Evolutionary conservation across 2,888 invertebrate species (phyloP).

Genomic region (Helobdella robusta): DNA sequence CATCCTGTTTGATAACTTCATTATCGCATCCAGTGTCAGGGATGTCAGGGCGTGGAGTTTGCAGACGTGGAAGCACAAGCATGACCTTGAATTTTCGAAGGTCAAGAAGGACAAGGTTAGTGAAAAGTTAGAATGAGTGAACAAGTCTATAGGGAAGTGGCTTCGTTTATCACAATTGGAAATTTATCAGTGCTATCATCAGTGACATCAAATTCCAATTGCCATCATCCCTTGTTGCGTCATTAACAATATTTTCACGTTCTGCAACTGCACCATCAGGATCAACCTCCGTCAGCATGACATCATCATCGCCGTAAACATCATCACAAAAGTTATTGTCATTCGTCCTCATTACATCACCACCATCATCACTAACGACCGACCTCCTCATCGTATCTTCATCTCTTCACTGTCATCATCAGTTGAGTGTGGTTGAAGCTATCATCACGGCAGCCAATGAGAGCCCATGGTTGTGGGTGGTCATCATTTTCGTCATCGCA

Average conservation of each 20-base stretch:
- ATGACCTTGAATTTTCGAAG: not conserved
- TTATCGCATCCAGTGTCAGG: slow-evolving; percentile 58
- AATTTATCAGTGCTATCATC: too few species aligned
- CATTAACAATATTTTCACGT: too few species aligned
- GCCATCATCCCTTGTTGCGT: too few species aligned
- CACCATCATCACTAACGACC: too few species aligned
- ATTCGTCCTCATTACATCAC: too few species aligned
- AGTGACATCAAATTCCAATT: too few species aligned
- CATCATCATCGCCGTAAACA: too few species aligned
- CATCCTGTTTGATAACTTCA: slow-evolving; percentile 87
- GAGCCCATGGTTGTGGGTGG: slow-evolving; percentile 11
- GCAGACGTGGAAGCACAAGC: not conserved
- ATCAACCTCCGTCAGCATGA: too few species aligned
- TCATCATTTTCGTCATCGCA: slow-evolving; percentile 8
- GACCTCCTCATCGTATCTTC: not conserved
- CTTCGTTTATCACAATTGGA: too few species aligned
- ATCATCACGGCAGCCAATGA: slow-evolving; percentile 11
- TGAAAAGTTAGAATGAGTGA: not conserved
- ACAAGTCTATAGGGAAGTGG: not conserved
- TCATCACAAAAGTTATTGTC: too few species aligned
- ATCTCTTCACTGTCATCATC: not conserved
- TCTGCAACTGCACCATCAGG: too few species aligned
- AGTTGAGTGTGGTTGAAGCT: not conserved
- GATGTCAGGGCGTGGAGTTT: not conserved
- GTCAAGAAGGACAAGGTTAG: not conserved